Evolutionary conservation across 2,888 invertebrate genomes (phyloP).

Genomic region (Chloroclystis v-ata): DNA sequence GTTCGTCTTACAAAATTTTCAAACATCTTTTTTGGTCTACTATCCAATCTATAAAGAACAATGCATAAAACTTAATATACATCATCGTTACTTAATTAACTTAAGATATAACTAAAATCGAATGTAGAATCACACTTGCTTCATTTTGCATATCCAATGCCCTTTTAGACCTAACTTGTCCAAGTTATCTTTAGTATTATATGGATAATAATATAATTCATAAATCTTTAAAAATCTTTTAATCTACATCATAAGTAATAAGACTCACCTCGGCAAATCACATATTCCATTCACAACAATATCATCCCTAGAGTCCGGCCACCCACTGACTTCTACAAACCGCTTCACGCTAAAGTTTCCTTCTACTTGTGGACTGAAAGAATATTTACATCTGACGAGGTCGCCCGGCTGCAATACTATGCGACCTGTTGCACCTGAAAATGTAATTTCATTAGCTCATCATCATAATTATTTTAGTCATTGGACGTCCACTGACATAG

Average conservation of each 20-base stretch:
- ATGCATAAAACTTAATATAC: not conserved
- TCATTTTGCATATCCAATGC: too few relatives aligned
- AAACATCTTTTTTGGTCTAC: conserved; percentile 71
- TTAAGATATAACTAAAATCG: too few relatives aligned
- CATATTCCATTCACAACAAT: conserved; percentile 59
- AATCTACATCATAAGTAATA: too few relatives aligned
- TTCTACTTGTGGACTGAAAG: conserved; percentile 61
- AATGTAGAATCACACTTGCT: too few relatives aligned
- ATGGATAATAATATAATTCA: too few relatives aligned
- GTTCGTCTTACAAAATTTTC: conserved; percentile 62
- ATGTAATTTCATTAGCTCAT: too few relatives aligned
- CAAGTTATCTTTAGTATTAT: too few relatives aligned
- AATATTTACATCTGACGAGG: conserved; percentile 65
- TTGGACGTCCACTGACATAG: too few relatives aligned
- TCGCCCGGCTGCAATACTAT: conserved; percentile 61
- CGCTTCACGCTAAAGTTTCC: conserved; percentile 60
- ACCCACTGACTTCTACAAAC: conserved; percentile 65
- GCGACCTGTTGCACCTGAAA: conserved; percentile 45
- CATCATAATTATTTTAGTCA: too few relatives aligned
- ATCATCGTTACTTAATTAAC: too few relatives aligned
- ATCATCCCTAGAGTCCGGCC: conserved; percentile 64
- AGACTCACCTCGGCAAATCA: conserved; percentile 60
- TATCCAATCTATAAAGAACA: conserved; percentile 54
- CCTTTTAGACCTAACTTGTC: too few relatives aligned
- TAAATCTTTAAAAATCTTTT: too few relatives aligned